phyloP scores from a whole-genome alignment of 2,113 vertebrate species.

The Chamaetylas fuelleborni region DNA sequence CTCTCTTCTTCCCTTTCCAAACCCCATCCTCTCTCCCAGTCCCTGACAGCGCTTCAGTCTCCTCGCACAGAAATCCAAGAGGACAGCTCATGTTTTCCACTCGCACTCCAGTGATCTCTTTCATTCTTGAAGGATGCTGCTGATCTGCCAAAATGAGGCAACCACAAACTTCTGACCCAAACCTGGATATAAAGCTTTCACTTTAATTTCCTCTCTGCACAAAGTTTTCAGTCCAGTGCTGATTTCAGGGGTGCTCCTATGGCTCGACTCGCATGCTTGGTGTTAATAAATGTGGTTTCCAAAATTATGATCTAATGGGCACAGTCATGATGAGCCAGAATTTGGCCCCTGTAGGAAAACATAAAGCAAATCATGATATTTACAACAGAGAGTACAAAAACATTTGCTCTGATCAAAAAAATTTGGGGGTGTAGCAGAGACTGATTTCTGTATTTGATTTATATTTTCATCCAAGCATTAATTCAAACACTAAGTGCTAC shows the following conservation, averaged over 20 bases:
- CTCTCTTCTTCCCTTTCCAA: neutral
- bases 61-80: neutral
- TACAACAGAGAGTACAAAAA: neutral
- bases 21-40: neutral
- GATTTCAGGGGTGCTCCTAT: neutral
- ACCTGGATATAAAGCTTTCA: neutral
- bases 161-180: neutral
- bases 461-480: neutral
- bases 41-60: neutral
- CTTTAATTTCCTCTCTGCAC: neutral
- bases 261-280: fast-evolving
- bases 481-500: neutral
- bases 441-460: neutral
- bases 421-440: neutral
- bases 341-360: neutral
- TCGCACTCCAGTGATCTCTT: neutral
- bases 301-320: neutral
- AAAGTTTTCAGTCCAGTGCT: neutral
- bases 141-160: neutral
- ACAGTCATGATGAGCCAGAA: neutral
- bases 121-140: neutral
- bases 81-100: neutral
- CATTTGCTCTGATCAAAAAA: neutral
- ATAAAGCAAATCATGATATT: neutral
- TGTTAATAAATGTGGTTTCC: neutral